Percentiles rank a stretch among this genome's conserved stretches.
Evolutionary conservation across 2,888 invertebrate genomes (phyloP).

Genomic region (Pseudoips prasinana): DNA sequence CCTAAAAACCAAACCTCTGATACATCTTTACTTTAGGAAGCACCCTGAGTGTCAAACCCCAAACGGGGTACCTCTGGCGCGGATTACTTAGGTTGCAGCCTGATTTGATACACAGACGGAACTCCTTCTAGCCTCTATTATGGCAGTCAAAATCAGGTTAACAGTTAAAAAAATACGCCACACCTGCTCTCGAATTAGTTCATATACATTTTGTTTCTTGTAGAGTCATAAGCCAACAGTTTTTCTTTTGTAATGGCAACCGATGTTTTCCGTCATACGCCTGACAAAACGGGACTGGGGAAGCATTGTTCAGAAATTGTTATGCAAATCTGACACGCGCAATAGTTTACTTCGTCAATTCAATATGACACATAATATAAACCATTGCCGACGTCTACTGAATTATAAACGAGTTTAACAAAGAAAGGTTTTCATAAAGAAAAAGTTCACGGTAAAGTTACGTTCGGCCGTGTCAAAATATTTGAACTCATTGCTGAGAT

Average conservation of each 20-base stretch:
- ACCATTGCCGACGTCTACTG: constrained; percentile 35
- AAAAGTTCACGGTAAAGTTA: not conserved
- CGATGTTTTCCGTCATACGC: constrained; percentile 34
- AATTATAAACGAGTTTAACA: constrained; percentile 37
- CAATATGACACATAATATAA: constrained; percentile 53
- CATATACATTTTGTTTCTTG: too few relatives aligned
- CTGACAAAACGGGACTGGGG: constrained; percentile 38
- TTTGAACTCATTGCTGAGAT: constrained; percentile 9
- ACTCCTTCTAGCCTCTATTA: too few relatives aligned
- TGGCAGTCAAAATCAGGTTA: too few relatives aligned
- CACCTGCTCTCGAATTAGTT: too few relatives aligned
- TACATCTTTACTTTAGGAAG: too few relatives aligned
- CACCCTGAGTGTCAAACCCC: too few relatives aligned
- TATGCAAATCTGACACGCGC: constrained; percentile 58
- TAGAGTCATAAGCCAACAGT: too few relatives aligned
- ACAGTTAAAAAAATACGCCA: too few relatives aligned
- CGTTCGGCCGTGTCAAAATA: constrained; percentile 15
- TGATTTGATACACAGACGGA: too few relatives aligned
- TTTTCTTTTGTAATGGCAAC: constrained; percentile 24
- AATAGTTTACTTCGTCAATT: constrained; percentile 47
- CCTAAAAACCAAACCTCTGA: too few relatives aligned
- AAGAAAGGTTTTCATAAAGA: constrained; percentile 26
- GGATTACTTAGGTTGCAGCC: too few relatives aligned
- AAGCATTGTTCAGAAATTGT: constrained; percentile 53
- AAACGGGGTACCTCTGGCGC: too few relatives aligned